phyloP scores from a whole-genome alignment of 2,888 invertebrate genomes.

The Chesias legatella region DNA sequence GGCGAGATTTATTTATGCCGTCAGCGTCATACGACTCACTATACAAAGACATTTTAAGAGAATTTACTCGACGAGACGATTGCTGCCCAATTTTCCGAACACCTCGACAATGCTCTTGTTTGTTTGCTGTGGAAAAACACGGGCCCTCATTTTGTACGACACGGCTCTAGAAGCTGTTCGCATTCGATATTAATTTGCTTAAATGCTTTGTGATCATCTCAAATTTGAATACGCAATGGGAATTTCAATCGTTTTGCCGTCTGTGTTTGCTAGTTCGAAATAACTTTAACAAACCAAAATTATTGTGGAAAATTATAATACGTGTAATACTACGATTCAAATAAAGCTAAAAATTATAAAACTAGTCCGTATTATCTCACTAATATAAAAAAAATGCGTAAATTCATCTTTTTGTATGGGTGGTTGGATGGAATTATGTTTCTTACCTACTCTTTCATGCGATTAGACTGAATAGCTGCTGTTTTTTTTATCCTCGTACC shows the following conservation, averaged over 20 bases:
- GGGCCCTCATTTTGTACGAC: conserved; percentile 55
- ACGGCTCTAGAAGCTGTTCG: conserved; percentile 43
- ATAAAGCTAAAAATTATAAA: too few species aligned
- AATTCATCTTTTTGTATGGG: too few species aligned
- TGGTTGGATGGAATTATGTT: too few species aligned
- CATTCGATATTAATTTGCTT: conserved; percentile 67
- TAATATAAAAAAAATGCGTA: too few species aligned
- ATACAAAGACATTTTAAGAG: conserved; percentile 70
- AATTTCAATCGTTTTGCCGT: conserved; percentile 52
- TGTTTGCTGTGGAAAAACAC: conserved; percentile 66
- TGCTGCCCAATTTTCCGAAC: conserved; percentile 76
- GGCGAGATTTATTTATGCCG: conserved; percentile 72
- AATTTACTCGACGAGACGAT: conserved; percentile 70
- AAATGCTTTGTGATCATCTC: conserved; percentile 58
- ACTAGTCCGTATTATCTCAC: too few species aligned
- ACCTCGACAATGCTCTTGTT: conserved; percentile 66
- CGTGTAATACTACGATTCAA: too few species aligned
- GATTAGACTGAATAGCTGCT: too few species aligned
- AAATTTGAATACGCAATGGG: conserved; percentile 49
- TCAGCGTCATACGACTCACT: conserved; percentile 53
- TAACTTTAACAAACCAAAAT: conserved; percentile 34
- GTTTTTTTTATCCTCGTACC: too few species aligned
- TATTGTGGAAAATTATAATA: too few species aligned
- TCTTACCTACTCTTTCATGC: too few species aligned
- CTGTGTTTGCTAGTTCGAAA: conserved; percentile 45